Conservation (phyloP, 2,113 vertebrate species). For the Sorex araneus region DNA sequence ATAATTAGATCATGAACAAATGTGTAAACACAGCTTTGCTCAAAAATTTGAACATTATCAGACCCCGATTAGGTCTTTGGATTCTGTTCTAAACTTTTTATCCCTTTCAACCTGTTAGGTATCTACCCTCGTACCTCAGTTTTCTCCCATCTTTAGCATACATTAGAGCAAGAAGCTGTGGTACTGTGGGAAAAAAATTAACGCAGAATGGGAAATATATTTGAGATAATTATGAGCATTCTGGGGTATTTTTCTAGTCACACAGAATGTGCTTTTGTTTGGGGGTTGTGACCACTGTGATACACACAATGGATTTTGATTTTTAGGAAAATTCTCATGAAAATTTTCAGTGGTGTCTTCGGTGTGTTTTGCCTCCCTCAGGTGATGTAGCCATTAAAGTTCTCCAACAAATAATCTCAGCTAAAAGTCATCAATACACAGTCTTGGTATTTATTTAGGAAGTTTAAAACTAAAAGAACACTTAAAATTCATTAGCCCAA, state of each 20-base stretch:
- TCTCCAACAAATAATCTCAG: background rate
- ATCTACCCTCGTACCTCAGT: background rate
- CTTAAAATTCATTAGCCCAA: background rate
- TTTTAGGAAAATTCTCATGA: background rate
- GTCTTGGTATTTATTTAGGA: background rate
- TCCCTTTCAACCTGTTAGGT: background rate
- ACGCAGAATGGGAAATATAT: accelerated
- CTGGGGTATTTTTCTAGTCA: background rate
- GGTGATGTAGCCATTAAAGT: background rate
- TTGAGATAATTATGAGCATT: no score
- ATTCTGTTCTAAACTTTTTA: background rate
- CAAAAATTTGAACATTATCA: background rate
- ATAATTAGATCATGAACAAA: background rate
- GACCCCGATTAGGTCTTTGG: background rate
- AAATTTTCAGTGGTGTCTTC: background rate
- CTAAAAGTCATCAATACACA: background rate
- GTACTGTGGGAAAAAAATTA: background rate
- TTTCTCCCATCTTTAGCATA: background rate
- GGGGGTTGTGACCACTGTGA: background rate
- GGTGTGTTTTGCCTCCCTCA: background rate
- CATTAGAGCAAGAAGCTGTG: background rate
- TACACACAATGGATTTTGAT: background rate
- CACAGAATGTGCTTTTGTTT: background rate
- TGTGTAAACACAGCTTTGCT: background rate
- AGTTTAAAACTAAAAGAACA: background rate